A percentile compares a stretch with the other conserved stretches of the same genome.
These are phyloP conservation scores for Metridium senile DNA, from an alignment of 92 coral and sea anemone genomes.

Conservation along the genomic window DNA sequence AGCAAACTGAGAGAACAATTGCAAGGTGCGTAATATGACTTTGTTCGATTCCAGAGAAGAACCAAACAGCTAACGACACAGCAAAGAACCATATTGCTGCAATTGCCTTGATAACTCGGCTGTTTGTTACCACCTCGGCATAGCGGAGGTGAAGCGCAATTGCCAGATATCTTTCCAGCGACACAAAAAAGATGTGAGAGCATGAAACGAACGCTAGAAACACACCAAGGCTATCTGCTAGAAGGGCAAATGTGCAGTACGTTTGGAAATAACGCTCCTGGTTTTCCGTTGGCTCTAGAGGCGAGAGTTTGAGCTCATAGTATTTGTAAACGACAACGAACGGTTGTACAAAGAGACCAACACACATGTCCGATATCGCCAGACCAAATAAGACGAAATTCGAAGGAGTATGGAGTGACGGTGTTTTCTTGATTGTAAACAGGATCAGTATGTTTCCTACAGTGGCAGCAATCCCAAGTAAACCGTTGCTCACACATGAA, in stretches of 20 bases:
- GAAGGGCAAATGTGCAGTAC: constrained; percentile 4
- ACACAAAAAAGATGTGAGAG: background rate
- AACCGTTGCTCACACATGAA: constrained; percentile 6
- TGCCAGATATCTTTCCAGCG: constrained; percentile 15
- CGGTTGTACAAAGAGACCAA: constrained; percentile 25
- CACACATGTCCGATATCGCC: constrained; percentile 21
- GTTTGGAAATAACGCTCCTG: background rate
- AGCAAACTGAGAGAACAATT: background rate
- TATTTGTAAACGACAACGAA: constrained; percentile 12
- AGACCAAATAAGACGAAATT: constrained; percentile 15
- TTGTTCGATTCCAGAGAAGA: background rate
- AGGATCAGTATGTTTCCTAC: constrained; percentile 17
- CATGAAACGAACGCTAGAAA: background rate
- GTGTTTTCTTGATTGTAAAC: constrained; percentile 19
- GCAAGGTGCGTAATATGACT: background rate
- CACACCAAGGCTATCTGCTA: constrained; percentile 12
- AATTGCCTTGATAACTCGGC: constrained; percentile 11
- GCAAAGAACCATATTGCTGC: constrained; percentile 16
- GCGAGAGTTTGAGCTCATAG: constrained; percentile 1
- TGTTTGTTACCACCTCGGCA: constrained; percentile 12
- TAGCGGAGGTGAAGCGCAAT: constrained; percentile 15
- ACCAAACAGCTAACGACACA: background rate
- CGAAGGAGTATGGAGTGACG: constrained; percentile 25
- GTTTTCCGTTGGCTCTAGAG: background rate
- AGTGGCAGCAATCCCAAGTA: constrained; percentile 1